A percentile compares a stretch with the other conserved stretches of the same genome.
Conservation (phyloP, 1,140 invertebrate genomes). For the Hyles vespertilio region DNA sequence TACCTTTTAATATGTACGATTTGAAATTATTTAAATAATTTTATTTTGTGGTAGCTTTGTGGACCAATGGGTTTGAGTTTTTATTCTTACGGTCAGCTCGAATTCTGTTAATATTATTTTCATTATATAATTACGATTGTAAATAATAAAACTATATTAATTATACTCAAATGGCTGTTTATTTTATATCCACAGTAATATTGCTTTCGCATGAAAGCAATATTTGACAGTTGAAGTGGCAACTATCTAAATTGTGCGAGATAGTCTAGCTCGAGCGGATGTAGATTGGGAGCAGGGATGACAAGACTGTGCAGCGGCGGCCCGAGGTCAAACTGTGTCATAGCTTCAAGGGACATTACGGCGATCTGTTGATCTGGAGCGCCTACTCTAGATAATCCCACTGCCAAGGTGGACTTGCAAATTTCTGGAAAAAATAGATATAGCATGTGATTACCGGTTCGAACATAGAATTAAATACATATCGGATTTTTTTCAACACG, state of each 20-base stretch:
- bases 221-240: slow-evolving; percentile 8
- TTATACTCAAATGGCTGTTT: slow-evolving; percentile 49
- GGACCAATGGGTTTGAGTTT: slow-evolving; percentile 69
- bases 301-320: slow-evolving; percentile 95
- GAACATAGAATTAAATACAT: no score
- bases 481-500: no score
- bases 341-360: slow-evolving; percentile 82
- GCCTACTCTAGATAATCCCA: slow-evolving; percentile 94
- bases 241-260: slow-evolving; percentile 78
- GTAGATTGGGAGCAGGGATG: slow-evolving; percentile 87
- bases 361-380: slow-evolving; percentile 89
- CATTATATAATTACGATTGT: slow-evolving; percentile 62
- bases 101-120: slow-evolving; percentile 63
- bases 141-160: slow-evolving; percentile 73
- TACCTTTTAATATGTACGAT: slow-evolving; percentile 70
- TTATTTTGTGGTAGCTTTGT: slow-evolving; percentile 68
- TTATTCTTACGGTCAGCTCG: slow-evolving; percentile 59
- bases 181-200: slow-evolving; percentile 31
- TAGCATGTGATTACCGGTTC: background rate
- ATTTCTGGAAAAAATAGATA: slow-evolving; percentile 62
- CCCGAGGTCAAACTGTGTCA: slow-evolving; percentile 89
- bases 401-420: slow-evolving; percentile 78
- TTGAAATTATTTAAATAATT: slow-evolving; percentile 49
- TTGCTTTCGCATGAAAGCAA: slow-evolving; percentile 12
- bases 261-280: slow-evolving; percentile 95